phyloP scores from a whole-genome alignment of 2,797 vertebrate genomes.

The Tolypeutes matacus region DNA sequence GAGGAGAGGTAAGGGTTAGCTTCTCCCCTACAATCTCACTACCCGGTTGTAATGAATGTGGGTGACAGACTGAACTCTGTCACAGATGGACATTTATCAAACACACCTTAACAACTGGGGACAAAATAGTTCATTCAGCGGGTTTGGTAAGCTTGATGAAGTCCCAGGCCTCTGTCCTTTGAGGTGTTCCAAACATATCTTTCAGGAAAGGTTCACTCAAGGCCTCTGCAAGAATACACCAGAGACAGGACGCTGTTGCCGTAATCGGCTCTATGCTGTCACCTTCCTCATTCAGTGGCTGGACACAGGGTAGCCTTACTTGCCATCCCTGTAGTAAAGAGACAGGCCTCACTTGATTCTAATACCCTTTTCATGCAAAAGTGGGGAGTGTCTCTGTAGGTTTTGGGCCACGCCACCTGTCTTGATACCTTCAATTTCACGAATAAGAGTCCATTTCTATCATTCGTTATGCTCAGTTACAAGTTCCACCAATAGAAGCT shows the following conservation, averaged over 20 bases:
- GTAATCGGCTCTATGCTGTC: not conserved
- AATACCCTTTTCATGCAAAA: not conserved
- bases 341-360: not conserved
- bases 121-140: not conserved
- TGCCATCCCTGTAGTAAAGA: not conserved
- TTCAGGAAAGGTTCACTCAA: not conserved
- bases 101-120: not conserved
- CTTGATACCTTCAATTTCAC: not conserved
- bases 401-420: not conserved
- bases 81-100: not conserved
- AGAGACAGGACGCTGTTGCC: not conserved
- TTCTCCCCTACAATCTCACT: not conserved
- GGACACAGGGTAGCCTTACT: not conserved
- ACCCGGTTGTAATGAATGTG: not conserved
- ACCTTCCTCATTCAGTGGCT: not conserved
- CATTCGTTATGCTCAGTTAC: not conserved
- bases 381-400: too few relatives aligned
- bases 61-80: not conserved
- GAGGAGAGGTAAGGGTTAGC: not conserved
- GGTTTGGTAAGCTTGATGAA: not conserved
- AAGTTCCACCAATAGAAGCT: constrained; percentile 5
- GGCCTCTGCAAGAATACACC: not conserved
- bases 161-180: not conserved
- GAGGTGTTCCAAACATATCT: not conserved
- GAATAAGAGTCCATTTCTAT: too few relatives aligned